Percentiles rank a stretch among this genome's conserved stretches.
These are phyloP conservation scores for Hirtodrosophila duncani DNA, from an alignment of 2,888 invertebrate genomes.

Conservation along the genomic window DNA sequence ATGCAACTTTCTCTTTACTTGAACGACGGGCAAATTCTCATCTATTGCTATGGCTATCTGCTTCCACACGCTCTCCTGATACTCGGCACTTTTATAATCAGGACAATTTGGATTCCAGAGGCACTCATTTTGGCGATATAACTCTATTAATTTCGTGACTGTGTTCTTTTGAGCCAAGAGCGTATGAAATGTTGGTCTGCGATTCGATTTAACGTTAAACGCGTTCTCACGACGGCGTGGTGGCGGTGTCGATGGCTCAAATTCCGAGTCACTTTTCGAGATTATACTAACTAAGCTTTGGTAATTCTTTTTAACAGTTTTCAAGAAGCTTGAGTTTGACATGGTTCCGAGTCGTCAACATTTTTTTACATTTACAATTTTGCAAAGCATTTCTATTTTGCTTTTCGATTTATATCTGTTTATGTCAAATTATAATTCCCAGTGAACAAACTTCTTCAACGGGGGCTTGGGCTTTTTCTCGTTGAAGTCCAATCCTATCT, in stretches of 20 bases:
- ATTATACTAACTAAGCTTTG: conserved; percentile 3
- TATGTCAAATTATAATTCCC: not conserved
- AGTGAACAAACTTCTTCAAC: conserved; percentile 6
- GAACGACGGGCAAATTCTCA: conserved; percentile 6
- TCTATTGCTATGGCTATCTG: conserved; percentile 5
- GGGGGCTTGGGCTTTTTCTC: not conserved
- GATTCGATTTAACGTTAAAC: conserved; percentile 1
- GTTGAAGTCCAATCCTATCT: too few relatives aligned
- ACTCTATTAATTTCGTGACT: not conserved
- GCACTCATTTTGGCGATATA: conserved; percentile 13
- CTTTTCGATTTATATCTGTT: not conserved
- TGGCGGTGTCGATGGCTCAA: not conserved
- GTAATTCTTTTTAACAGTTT: conserved; percentile 2
- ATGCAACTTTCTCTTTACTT: conserved; percentile 5
- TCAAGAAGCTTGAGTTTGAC: conserved; percentile 1
- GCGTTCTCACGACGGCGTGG: conserved; percentile 1
- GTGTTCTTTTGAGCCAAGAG: conserved; percentile 1
- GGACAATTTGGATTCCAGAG: conserved; percentile 15
- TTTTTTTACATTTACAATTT: too few relatives aligned
- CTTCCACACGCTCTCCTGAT: conserved; percentile 7
- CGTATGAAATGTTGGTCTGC: not conserved
- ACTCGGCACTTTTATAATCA: conserved; percentile 2
- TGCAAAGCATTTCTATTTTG: too few relatives aligned
- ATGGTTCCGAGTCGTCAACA: not conserved
- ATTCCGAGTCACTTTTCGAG: not conserved